phyloP scores from a whole-genome alignment of 2,113 vertebrate species.

The Lepidiolamprologus cunningtoni region DNA sequence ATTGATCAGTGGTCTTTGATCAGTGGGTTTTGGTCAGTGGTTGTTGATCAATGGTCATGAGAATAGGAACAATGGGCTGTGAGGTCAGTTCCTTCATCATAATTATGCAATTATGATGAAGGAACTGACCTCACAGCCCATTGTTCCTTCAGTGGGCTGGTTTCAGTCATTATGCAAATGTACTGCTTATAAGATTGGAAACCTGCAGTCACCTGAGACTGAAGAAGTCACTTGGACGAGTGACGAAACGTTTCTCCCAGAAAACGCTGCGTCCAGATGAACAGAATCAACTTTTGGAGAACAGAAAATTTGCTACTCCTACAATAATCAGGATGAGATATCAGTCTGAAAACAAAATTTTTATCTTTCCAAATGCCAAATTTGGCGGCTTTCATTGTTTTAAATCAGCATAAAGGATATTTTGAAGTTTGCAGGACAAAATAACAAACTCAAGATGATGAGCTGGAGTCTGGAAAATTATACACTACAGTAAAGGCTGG shows the following conservation, averaged over 20 bases:
- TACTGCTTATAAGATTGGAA: rapidly evolving
- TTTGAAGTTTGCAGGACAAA: not conserved
- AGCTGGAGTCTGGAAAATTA: not conserved
- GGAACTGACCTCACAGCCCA: rapidly evolving
- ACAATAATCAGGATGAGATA: not conserved
- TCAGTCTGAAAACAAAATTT: not conserved
- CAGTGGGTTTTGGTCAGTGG: too few relatives aligned
- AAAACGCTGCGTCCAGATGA: too few relatives aligned
- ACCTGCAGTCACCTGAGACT: too few relatives aligned
- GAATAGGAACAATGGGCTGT: too few relatives aligned
- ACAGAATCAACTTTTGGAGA: too few relatives aligned
- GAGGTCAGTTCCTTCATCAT: too few relatives aligned
- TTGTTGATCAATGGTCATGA: too few relatives aligned
- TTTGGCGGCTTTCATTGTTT: rapidly evolving
- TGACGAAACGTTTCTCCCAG: rapidly evolving
- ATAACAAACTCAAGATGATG: not conserved
- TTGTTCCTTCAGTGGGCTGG: too few relatives aligned
- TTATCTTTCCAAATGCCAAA: not conserved
- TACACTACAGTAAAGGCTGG: not conserved
- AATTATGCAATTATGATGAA: rapidly evolving
- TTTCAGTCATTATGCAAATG: too few relatives aligned
- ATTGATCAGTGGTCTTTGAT: too few relatives aligned
- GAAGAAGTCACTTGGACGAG: rapidly evolving
- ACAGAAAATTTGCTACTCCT: not conserved
- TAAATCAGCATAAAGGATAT: not conserved